Conservation (phyloP, 1,140 invertebrate genomes). For the Drosophila dunni region DNA sequence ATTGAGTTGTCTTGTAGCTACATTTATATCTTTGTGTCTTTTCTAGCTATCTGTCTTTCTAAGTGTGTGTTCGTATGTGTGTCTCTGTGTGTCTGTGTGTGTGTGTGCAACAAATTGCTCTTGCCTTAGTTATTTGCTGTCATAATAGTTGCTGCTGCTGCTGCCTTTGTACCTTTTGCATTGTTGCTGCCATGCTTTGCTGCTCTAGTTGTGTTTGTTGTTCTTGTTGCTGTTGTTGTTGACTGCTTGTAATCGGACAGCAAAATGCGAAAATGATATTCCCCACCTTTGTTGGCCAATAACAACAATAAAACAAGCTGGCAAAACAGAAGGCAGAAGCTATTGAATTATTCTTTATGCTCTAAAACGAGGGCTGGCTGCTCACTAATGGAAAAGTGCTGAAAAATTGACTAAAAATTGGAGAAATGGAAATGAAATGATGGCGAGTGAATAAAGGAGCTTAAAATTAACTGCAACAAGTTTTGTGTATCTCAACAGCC, state of each 20-base stretch:
- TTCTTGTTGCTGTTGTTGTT: constrained; percentile 18
- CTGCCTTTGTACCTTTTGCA: constrained; percentile 68
- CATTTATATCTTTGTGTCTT: constrained; percentile 47
- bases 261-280: constrained; percentile 80
- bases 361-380: constrained; percentile 10
- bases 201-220: constrained; percentile 70
- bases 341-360: constrained; percentile 43
- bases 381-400: neutral
- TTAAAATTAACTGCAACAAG: no score
- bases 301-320: constrained; percentile 42
- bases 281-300: constrained; percentile 70
- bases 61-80: constrained; percentile 29
- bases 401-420: neutral
- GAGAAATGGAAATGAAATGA: no score
- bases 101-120: constrained; percentile 77
- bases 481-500: no score
- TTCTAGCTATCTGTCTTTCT: constrained; percentile 1
- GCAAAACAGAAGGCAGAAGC: constrained; percentile 37
- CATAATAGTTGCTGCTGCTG: constrained; percentile 70
- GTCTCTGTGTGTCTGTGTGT: constrained; percentile 46
- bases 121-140: constrained; percentile 72
- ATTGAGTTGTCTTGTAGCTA: constrained; percentile 67
- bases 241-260: constrained; percentile 67
- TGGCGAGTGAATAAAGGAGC: no score
- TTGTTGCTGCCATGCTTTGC: constrained; percentile 65